Base-by-base conservation (phyloP, 2,113 vertebrate genomes). In the Syrrhaptes paradoxus region DNA sequence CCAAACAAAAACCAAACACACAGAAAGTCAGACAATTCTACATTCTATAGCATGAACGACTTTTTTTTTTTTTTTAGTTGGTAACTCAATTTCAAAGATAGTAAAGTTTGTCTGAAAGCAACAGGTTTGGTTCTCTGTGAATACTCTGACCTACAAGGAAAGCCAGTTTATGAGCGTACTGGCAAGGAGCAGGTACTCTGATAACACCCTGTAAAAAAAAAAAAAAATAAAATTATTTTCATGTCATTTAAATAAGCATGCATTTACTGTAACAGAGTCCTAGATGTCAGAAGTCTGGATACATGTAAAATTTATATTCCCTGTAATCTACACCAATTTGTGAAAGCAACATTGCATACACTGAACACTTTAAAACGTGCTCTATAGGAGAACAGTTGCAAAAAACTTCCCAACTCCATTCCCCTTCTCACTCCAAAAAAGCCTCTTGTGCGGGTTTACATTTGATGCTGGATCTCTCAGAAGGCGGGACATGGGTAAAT, bases 81-180 rank as follows among this genome's bases (percentile, higher is more conserved):
- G 10, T 15, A 67, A 45, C 67, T 87, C 62, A 14, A 17, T 24
- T 83, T 98, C 90, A 99, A 38, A 99, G 98, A 93, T 99, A 99
- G 92, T 98, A 99, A 3, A 99, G 98, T n/a, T 96, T 97, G 82
- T 98, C 97, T 20, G 99, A 98, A 45, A 99, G 98, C 2, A 97
- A 70, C 36, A 97, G 11, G 74, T 94, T 97, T 3, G 99, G 99
- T 63, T 99, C 98, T 55, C 59, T 97, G 98, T 99, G 99, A 93
- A 99, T 98, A 61, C 98, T 99, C 96, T 99, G 98, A 31, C 99
- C 99, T 0, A 99, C 99, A 5, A 99, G 98, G 97, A 99, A 99
- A 36, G 99, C 99, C 97, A 99, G 72, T 83, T 99, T 99, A 96
- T 99, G 99, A 6, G 99, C 99, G 1, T 99, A 99, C 66, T 99